Base-by-base conservation (phyloP, 2,888 invertebrate genomes). In the Aphidoletes aphidimyza region DNA sequence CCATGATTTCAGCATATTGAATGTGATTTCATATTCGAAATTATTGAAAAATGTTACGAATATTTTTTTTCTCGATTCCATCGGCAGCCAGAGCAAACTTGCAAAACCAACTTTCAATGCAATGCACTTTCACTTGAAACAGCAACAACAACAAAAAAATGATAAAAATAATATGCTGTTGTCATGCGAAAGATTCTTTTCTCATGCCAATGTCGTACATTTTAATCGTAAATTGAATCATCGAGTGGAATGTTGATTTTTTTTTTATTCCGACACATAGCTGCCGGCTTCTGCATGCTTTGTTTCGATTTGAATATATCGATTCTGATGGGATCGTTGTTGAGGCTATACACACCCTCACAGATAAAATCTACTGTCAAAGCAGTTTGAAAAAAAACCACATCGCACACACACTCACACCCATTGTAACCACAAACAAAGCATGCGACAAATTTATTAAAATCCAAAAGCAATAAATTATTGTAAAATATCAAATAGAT, bases 401-500 rank as follows among this genome's bases (percentile, higher is more conserved):
- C 9, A 69, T 3, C 8, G 37, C 37, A 81, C 37, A 37, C 37
- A 1, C 22, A 14, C 59, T 11, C 9, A 59, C 5, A 22, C 5
- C 26, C 1, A 3, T 26, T 11, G 17, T 3, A 37, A 81, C 81
- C 81, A 39, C 81, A 81, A 37, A 81, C 37, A 37, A 81, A 81
- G 19, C 37, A 81, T 81, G 81, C 81, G 37, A 81, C 37, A 81
- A 81, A 81, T 81, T 37, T 81, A 81, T 81, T 78, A 36, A 36
- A 78, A 78, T 36, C 78, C 37, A n/a, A 78, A 81, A n/a, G 22
- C 37, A 81, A 81, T 81, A 81, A 81, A 81, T 69, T 37, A 81
- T 81, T n/a, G 37, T 37, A 81, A 81, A 81, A 81, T 81, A 37
- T 37, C 37, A 78, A 78, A 78, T 36, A 34, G 47, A 47, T 6